Base-by-base conservation (phyloP, 2,113 vertebrate species). In the Leptosomus discolor region DNA sequence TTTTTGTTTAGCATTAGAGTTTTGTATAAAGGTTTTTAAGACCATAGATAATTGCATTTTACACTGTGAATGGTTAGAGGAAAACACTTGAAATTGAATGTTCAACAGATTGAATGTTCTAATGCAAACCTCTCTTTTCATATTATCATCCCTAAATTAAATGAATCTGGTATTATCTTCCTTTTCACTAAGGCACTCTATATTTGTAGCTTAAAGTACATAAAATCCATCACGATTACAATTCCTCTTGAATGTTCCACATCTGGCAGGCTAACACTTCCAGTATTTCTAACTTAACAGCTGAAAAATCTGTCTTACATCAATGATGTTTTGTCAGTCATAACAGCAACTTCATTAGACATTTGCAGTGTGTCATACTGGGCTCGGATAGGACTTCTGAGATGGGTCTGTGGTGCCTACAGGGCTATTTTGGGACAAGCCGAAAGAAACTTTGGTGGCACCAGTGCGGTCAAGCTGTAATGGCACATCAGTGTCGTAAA, bases 151-250 rank as follows among this genome's bases (percentile, higher is more conserved):
- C 5, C 23, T 82, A 67, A 82, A 41, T 90, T 58, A 82, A 58
- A 58, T 58, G 2, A 46, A 30, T 37, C 22, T 78, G 27, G 1
- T 70, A 12, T 9, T 69, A 11, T 50, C 26, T 63, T 90, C 15
- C 34, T 84, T 84, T 94, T 74, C 32, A 37, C 7, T 63, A 58
- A 81, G 9, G 20, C 50, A 61, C 88, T 97, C 96, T 91, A 91
- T 84, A 97, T 83, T 93, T 96, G 82, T 73, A 88, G 90, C 64
- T 97, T 97, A 78, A 97, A 96, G 93, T 95, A 94, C 81, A 56
- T 95, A 74, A 96, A 96, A 95, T 97, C 57, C 81, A 95, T 95
- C 3, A 0, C 88, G 97, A 97, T 85, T 93, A 87, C 84, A 3
- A 39, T 75, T 90, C 20, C 94, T 95, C 36, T 97, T 95, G 63